These are phyloP conservation scores for Synergus gifuensis DNA, from an alignment of 2,888 invertebrate genomes.

Conservation along the genomic window DNA sequence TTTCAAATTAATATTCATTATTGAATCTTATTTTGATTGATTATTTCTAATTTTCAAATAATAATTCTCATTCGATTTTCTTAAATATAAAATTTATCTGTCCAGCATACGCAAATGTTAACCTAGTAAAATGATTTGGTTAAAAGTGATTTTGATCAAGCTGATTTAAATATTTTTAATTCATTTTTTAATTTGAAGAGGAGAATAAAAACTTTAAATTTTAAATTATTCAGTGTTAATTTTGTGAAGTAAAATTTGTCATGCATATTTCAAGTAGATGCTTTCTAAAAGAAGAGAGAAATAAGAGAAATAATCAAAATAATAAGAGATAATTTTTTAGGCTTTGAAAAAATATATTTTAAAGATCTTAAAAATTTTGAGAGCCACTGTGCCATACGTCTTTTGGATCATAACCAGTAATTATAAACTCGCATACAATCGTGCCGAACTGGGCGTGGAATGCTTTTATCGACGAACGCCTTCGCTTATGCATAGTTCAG, in stretches of 20 bases:
- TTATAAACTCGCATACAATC: conserved; percentile 64
- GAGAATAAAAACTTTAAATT: too few relatives aligned
- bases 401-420: conserved; percentile 57
- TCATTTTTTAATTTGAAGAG: too few relatives aligned
- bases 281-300: background rate
- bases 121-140: too few relatives aligned
- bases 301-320: background rate
- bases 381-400: conserved; percentile 50
- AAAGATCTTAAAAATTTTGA: conserved; percentile 42
- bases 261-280: background rate
- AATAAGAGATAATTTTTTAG: background rate
- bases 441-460: conserved; percentile 66
- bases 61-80: too few relatives aligned
- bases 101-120: too few relatives aligned
- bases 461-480: conserved; percentile 40
- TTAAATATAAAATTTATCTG: too few relatives aligned
- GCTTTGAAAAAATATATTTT: background rate
- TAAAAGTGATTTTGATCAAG: background rate
- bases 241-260: background rate
- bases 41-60: too few relatives aligned
- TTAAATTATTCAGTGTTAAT: background rate
- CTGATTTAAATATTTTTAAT: background rate
- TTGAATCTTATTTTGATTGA: too few relatives aligned
- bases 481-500: conserved; percentile 32
- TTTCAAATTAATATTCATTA: too few relatives aligned